Conservation (phyloP, 2,888 invertebrate species). For the Atrina japonica region DNA sequence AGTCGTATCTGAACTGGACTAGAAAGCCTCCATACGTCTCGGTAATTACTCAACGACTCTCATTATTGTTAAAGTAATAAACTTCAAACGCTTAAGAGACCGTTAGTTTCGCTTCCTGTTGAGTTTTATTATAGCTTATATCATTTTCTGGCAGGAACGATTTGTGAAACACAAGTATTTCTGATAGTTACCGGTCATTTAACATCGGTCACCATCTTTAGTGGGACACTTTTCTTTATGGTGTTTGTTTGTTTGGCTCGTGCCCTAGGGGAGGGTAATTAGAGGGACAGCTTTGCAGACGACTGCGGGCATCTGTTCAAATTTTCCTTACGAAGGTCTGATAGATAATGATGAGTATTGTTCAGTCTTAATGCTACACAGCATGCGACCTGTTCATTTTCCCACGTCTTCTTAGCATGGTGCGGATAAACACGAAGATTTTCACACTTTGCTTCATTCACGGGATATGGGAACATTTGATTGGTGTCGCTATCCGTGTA, state of each 20-base stretch:
- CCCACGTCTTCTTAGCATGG: too few species aligned
- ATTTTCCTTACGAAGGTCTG: conserved; percentile 5
- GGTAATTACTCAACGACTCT: conserved; percentile 18
- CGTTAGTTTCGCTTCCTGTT: conserved; percentile 7
- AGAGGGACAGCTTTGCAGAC: conserved; percentile 13
- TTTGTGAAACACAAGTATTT: conserved; percentile 22
- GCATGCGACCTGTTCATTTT: too few species aligned
- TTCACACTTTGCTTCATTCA: too few species aligned
- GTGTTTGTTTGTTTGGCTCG: conserved; percentile 34
- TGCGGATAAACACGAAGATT: too few species aligned
- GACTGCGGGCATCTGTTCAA: conserved; percentile 18
- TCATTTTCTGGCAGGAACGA: conserved; percentile 18
- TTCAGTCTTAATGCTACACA: neutral
- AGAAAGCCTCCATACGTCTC: neutral
- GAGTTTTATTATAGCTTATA: conserved; percentile 8
- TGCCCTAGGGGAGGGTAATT: conserved; percentile 36
- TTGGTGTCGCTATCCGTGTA: too few species aligned
- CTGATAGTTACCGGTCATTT: conserved; percentile 28
- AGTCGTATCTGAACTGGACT: too few species aligned
- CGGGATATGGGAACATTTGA: too few species aligned
- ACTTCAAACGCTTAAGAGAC: conserved; percentile 20
- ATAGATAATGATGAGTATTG: conserved; percentile 17
- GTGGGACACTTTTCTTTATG: conserved; percentile 28
- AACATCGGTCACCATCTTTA: conserved; percentile 25
- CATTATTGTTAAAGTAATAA: conserved; percentile 8